Percentiles rank a stretch among this genome's conserved stretches.
phyloP scores from a whole-genome alignment of 2,113 vertebrate species.

The Leiothrix lutea region DNA sequence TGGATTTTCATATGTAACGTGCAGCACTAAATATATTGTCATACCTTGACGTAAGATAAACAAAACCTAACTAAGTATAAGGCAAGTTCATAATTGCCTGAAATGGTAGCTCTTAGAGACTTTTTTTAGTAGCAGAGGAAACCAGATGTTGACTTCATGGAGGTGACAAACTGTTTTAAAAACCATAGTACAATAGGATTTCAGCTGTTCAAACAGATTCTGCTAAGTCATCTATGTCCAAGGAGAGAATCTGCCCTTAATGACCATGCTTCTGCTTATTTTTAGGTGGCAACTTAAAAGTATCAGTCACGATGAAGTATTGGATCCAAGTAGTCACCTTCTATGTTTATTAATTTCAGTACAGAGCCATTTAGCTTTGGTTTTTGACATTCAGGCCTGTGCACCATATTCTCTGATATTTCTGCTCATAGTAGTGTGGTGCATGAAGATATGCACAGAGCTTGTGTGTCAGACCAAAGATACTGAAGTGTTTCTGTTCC shows the following conservation, averaged over 20 bases:
- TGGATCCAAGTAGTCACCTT: background rate
- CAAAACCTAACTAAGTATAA: background rate
- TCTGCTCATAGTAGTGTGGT: background rate
- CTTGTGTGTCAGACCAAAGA: background rate
- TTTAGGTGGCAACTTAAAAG: conserved; percentile 19
- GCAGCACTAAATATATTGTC: background rate
- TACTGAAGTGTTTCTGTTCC: background rate
- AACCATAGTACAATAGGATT: background rate
- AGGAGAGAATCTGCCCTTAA: background rate
- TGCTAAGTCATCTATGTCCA: background rate
- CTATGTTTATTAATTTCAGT: conserved; percentile 1
- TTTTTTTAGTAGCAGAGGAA: background rate
- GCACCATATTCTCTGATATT: background rate
- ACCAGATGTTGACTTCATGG: background rate
- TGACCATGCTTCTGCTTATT: background rate
- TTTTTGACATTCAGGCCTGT: background rate
- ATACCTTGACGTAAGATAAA: background rate
- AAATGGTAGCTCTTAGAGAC: background rate
- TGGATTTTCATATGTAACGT: background rate
- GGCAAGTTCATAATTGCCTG: background rate
- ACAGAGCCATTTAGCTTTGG: background rate
- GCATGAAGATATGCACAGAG: background rate
- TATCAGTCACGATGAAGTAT: background rate
- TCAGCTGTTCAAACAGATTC: background rate
- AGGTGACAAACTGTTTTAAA: background rate